These are phyloP conservation scores for Alviniconcha strummeri DNA, from an alignment of 2,888 invertebrate genomes.

Conservation along the genomic window DNA sequence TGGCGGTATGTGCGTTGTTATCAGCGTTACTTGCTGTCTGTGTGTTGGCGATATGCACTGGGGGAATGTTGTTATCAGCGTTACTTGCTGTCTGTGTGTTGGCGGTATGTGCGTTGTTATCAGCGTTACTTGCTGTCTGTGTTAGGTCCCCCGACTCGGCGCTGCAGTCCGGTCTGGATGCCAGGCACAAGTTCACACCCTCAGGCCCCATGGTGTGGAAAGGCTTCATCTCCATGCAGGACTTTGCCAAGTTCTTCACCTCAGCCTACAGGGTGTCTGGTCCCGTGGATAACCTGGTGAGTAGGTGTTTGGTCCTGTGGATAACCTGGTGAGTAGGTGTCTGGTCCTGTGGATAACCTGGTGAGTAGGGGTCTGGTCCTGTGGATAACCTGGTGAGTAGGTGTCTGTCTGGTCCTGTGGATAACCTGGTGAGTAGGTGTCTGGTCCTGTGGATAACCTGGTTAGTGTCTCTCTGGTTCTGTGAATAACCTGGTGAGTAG, in stretches of 20 bases:
- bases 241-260: constrained; percentile 90
- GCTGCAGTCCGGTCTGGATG: constrained; percentile 61
- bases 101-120: too few relatives aligned
- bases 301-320: constrained; percentile 5
- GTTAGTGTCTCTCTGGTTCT: constrained; percentile 77
- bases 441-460: too few relatives aligned
- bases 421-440: too few relatives aligned
- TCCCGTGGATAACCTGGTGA: constrained; percentile 60
- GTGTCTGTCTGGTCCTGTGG: too few relatives aligned
- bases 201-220: constrained; percentile 81
- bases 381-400: too few relatives aligned
- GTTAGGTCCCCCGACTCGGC: constrained; percentile 70
- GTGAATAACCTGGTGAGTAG: constrained; percentile 58
- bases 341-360: constrained; percentile 71
- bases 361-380: constrained; percentile 40
- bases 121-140: too few relatives aligned
- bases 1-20: too few relatives aligned
- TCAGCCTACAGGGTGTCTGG: constrained; percentile 85
- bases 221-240: constrained; percentile 91
- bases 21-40: too few relatives aligned
- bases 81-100: too few relatives aligned
- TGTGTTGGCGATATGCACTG: too few relatives aligned
- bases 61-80: too few relatives aligned
- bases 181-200: constrained; percentile 56
- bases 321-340: constrained; percentile 83